Evolutionary conservation across 2,797 vertebrate species (phyloP).

Genomic region (Esox lucius): DNA sequence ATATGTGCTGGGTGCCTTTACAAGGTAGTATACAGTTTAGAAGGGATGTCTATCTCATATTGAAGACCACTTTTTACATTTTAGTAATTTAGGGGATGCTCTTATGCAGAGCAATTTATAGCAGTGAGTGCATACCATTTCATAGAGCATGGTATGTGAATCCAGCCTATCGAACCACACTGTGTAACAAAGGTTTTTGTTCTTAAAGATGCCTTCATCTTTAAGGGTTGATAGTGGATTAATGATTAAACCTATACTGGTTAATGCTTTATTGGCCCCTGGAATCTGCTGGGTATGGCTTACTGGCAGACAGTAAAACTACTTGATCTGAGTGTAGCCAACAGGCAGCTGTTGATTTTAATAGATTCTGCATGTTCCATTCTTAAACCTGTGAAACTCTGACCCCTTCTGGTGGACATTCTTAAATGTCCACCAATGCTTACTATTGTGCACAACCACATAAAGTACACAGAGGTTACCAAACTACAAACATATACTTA

Average conservation of each 20-base stretch:
- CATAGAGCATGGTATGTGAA: not conserved
- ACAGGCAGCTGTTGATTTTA: not conserved
- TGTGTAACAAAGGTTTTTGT: not conserved
- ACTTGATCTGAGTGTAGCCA: constrained; percentile 1
- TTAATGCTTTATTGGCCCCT: constrained; percentile 46
- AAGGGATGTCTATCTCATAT: no score
- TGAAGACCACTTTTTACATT: no score
- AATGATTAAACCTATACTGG: constrained; percentile 56
- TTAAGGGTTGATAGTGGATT: constrained; percentile 34
- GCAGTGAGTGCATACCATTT: no score
- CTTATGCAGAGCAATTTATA: no score
- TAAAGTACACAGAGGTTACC: no score
- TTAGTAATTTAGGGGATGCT: no score
- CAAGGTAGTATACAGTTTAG: no score
- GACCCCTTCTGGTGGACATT: no score
- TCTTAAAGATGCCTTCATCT: constrained; percentile 14
- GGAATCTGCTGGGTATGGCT: constrained; percentile 51
- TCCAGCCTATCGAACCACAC: not conserved
- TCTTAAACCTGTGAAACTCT: no score
- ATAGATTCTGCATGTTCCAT: not conserved
- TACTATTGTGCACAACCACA: no score
- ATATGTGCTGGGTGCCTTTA: not conserved
- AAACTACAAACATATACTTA: no score
- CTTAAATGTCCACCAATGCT: no score
- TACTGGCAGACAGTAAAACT: constrained; percentile 4